These are phyloP conservation scores for Heliangelus exortis DNA, from an alignment of 2,797 vertebrate genomes.

Conservation along the genomic window DNA sequence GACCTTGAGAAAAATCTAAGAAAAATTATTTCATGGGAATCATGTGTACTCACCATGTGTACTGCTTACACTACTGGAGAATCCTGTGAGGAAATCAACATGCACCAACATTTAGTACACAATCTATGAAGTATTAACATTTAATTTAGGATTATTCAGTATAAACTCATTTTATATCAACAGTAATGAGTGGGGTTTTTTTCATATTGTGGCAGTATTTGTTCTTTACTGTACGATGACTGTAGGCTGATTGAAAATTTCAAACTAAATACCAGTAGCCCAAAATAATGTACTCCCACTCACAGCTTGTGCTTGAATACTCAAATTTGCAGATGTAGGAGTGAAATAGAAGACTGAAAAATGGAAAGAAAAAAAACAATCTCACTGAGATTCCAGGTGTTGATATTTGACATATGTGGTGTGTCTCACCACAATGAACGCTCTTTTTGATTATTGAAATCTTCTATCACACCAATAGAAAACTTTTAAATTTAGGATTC, in stretches of 20 bases:
- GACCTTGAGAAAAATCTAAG: not conserved
- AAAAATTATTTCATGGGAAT: not conserved
- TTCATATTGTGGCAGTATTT: slow-evolving; percentile 17
- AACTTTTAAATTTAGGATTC: not conserved
- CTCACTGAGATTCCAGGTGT: not conserved
- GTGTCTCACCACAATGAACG: not conserved
- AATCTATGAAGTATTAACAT: not conserved
- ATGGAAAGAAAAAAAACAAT: not conserved
- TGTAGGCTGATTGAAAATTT: slow-evolving; percentile 54
- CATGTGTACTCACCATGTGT: not conserved
- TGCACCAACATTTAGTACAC: not conserved
- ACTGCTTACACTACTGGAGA: not conserved
- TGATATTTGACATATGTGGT: not conserved
- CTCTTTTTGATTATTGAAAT: not conserved
- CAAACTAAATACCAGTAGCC: slow-evolving; percentile 59
- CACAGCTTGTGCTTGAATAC: slow-evolving; percentile 58
- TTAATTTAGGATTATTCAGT: slow-evolving; percentile 12
- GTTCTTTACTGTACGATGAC: not conserved
- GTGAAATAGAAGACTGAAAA: slow-evolving; percentile 37
- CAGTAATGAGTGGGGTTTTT: not conserved
- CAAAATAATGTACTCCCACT: slow-evolving; percentile 61
- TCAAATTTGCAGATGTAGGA: slow-evolving; percentile 62
- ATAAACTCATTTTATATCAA: not conserved
- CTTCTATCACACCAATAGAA: not conserved
- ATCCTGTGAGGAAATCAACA: not conserved